These are phyloP conservation scores for Laticauda laticaudata DNA, from an alignment of 2,113 vertebrate genomes.

Conservation along the genomic window DNA sequence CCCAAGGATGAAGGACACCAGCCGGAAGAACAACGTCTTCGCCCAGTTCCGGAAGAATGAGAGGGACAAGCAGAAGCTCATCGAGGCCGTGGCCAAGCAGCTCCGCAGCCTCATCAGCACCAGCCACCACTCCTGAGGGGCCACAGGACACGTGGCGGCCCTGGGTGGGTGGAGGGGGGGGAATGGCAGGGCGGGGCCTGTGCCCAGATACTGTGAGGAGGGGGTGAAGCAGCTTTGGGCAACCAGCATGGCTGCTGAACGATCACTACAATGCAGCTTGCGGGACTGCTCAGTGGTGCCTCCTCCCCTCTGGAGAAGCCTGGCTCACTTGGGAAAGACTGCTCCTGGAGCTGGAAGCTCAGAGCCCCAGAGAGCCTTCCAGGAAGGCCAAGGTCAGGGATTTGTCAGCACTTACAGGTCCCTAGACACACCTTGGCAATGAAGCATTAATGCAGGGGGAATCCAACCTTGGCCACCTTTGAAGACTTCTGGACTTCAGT, in stretches of 20 bases:
- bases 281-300: neutral
- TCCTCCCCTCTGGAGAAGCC: constrained; percentile 50
- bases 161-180: neutral
- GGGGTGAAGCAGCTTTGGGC: constrained; percentile 10
- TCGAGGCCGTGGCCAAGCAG: constrained; percentile 93
- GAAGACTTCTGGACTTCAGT: neutral
- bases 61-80: constrained; percentile 94
- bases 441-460: neutral
- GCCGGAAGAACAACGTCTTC: constrained; percentile 92
- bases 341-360: constrained; percentile 10
- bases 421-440: neutral
- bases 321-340: neutral
- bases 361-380: neutral
- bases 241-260: neutral
- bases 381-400: constrained; percentile 4
- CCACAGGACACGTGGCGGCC: rapidly evolving
- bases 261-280: neutral
- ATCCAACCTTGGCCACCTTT: neutral
- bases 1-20: constrained; percentile 90
- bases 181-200: neutral
- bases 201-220: constrained; percentile 36
- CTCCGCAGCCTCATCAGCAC: constrained; percentile 88
- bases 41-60: constrained; percentile 94
- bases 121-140: constrained; percentile 81
- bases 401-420: rapidly evolving